These are phyloP conservation scores for Butorides virescens DNA, from an alignment of 2,113 vertebrate species.

Conservation along the genomic window DNA sequence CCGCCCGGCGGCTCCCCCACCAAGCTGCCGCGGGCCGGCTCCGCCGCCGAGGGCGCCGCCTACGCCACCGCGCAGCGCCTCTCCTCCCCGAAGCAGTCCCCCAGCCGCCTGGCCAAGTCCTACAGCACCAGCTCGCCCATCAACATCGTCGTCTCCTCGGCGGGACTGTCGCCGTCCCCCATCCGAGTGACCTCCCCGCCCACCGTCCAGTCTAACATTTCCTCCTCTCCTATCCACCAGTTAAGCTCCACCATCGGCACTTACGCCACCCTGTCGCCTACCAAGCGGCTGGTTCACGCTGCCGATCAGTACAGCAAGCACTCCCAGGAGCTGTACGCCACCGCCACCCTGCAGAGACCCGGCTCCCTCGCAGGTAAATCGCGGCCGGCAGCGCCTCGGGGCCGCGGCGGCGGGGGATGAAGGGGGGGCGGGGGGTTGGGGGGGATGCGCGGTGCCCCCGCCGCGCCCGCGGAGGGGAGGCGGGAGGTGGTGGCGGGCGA, in stretches of 20 bases:
- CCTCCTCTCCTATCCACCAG: slow-evolving; percentile 92
- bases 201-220: slow-evolving; percentile 78
- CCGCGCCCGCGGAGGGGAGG: background rate
- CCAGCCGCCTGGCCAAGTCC: slow-evolving; percentile 92
- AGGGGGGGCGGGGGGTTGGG: too few species aligned
- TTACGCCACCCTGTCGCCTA: slow-evolving; percentile 96
- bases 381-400: background rate
- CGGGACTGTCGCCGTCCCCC: slow-evolving; percentile 81
- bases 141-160: slow-evolving; percentile 89
- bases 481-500: background rate
- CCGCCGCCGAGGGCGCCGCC: slow-evolving; percentile 81
- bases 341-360: slow-evolving; percentile 93
- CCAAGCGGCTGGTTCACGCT: slow-evolving; percentile 92
- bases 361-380: slow-evolving; percentile 92
- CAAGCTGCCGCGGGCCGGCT: slow-evolving; percentile 91
- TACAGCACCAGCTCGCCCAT: slow-evolving; percentile 97
- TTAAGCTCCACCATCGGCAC: slow-evolving; percentile 93
- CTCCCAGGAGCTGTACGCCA: slow-evolving; percentile 93
- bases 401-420: background rate
- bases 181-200: slow-evolving; percentile 88
- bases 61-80: slow-evolving; percentile 86
- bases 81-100: slow-evolving; percentile 92
- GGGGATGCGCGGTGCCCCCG: background rate
- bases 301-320: slow-evolving; percentile 94
- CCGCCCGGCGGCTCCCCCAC: slow-evolving; percentile 86